Percentiles rank a stretch among this genome's conserved stretches.
phyloP scores from a whole-genome alignment of 2,113 vertebrate genomes.

The Pluvialis apricaria region DNA sequence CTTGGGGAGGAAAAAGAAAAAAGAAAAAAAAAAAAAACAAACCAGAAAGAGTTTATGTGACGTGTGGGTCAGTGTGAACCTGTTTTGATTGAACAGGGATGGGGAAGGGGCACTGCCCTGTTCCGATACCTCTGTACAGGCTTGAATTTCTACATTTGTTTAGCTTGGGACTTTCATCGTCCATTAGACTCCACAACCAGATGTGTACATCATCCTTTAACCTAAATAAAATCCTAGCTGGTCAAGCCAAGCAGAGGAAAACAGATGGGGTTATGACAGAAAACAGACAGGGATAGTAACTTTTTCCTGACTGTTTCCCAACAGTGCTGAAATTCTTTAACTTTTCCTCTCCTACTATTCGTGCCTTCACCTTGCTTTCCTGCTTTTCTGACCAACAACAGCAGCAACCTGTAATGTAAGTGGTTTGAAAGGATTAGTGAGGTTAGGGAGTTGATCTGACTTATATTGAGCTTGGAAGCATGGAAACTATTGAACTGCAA shows the following conservation, averaged over 20 bases:
- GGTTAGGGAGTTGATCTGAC: not conserved
- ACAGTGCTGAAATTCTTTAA: not conserved
- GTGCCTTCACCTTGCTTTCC: not conserved
- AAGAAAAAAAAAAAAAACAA: fast-evolving
- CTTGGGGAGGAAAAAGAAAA: not conserved
- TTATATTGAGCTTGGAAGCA: not conserved
- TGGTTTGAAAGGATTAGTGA: not conserved
- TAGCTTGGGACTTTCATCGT: not conserved
- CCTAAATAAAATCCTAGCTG: not conserved
- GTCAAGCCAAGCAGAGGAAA: not conserved
- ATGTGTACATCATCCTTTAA: not conserved
- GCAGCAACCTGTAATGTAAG: not conserved
- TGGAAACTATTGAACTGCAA: not conserved
- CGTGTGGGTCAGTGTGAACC: not conserved
- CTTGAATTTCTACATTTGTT: not conserved
- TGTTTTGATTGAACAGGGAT: not conserved
- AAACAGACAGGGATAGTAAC: not conserved
- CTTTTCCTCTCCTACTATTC: not conserved
- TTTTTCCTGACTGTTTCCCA: not conserved
- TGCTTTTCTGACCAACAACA: not conserved
- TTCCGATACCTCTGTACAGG: fast-evolving
- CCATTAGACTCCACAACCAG: not conserved
- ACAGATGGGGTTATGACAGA: not conserved
- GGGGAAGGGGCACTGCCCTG: not conserved
- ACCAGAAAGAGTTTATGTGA: not conserved